Conservation (phyloP, 2,113 vertebrate genomes). For the Myiozetetes cayanensis region DNA sequence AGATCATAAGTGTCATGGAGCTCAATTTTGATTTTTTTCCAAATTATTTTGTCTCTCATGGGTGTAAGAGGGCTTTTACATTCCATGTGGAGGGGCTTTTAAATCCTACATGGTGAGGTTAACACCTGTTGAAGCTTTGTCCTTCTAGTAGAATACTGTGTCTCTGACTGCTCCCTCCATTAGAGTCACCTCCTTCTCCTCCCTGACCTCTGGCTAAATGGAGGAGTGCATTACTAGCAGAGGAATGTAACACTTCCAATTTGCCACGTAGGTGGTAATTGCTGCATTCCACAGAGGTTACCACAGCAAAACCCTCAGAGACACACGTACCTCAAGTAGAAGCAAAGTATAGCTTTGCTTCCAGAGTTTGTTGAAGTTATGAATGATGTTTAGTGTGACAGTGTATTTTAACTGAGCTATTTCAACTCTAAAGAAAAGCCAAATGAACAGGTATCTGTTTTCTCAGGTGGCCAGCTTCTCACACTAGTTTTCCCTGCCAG, state of each 20-base stretch:
- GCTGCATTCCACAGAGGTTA: constrained; percentile 16
- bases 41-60: background rate
- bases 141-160: background rate
- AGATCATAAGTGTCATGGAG: background rate
- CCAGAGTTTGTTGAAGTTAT: background rate
- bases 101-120: background rate
- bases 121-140: background rate
- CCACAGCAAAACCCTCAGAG: background rate
- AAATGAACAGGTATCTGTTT: background rate
- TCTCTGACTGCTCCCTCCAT: background rate
- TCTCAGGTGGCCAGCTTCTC: background rate
- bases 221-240: constrained; percentile 23
- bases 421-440: background rate
- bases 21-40: background rate
- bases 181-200: constrained; percentile 18
- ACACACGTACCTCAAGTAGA: background rate
- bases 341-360: background rate
- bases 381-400: background rate
- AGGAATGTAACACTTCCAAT: constrained; percentile 41
- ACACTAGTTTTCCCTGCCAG: background rate
- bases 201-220: constrained; percentile 59
- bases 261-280: constrained; percentile 19
- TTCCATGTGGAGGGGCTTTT: background rate
- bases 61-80: background rate
- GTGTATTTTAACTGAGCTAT: background rate